phyloP scores from a whole-genome alignment of 2,888 invertebrate genomes.

The Mythimna pallens region DNA sequence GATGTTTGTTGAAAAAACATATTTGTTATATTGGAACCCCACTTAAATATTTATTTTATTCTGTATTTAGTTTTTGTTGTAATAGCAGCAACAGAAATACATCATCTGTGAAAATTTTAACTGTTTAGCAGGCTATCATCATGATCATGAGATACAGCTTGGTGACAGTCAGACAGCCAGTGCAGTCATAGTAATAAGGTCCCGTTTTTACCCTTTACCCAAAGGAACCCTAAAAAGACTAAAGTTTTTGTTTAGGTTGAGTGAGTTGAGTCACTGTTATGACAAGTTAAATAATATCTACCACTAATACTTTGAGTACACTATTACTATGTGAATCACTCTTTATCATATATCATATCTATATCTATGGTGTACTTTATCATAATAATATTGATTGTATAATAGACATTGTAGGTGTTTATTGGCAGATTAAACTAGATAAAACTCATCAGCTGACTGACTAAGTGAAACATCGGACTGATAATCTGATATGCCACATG shows the following conservation, averaged over 20 bases:
- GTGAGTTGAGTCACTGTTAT: conserved; percentile 39
- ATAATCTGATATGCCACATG: not conserved
- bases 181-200: too few relatives aligned
- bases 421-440: conserved; percentile 16
- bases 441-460: conserved; percentile 6
- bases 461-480: not conserved
- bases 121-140: too few relatives aligned
- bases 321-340: conserved; percentile 20
- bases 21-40: too few relatives aligned
- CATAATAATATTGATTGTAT: conserved; percentile 8
- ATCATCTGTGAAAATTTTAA: too few relatives aligned
- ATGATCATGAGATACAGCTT: too few relatives aligned
- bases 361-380: not conserved
- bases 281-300: conserved; percentile 26
- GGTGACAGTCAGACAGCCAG: too few relatives aligned
- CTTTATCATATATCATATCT: conserved; percentile 11
- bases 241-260: conserved; percentile 30
- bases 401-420: not conserved
- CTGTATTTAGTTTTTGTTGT: too few relatives aligned
- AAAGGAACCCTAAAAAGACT: not conserved
- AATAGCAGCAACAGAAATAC: too few relatives aligned
- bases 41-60: too few relatives aligned
- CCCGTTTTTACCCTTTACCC: too few relatives aligned
- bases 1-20: too few relatives aligned
- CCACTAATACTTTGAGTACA: conserved; percentile 2